phyloP scores from a whole-genome alignment of 2,797 vertebrate genomes.

The Schizopygopsis malacanthus region DNA sequence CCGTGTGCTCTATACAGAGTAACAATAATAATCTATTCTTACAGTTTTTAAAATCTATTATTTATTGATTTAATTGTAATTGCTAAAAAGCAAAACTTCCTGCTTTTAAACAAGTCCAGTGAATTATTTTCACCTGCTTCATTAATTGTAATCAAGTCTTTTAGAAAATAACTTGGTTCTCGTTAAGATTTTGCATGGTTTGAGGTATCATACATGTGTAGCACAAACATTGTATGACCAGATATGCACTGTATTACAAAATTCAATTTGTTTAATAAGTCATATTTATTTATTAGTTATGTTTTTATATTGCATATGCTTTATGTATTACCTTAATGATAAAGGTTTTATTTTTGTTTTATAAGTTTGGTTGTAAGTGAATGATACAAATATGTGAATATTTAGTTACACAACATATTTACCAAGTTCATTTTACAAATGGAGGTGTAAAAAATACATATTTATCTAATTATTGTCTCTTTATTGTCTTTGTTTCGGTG shows the following conservation, averaged over 20 bases:
- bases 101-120: neutral
- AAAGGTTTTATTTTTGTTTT: neutral
- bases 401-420: no score
- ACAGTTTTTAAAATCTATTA: neutral
- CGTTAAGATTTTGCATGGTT: accelerated
- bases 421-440: neutral
- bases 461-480: neutral
- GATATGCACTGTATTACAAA: neutral
- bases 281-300: neutral
- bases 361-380: neutral
- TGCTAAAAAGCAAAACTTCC: neutral
- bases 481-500: neutral
- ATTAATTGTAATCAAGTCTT: neutral
- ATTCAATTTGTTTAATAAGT: neutral
- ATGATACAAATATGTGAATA: neutral
- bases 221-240: neutral
- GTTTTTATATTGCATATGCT: neutral
- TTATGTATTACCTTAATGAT: neutral
- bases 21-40: neutral
- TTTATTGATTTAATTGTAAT: neutral
- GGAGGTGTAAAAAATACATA: neutral
- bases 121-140: neutral
- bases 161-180: neutral
- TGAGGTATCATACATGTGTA: neutral
- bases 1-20: neutral